phyloP scores from a whole-genome alignment of 2,113 vertebrate genomes.

The Madoqua kirkii region DNA sequence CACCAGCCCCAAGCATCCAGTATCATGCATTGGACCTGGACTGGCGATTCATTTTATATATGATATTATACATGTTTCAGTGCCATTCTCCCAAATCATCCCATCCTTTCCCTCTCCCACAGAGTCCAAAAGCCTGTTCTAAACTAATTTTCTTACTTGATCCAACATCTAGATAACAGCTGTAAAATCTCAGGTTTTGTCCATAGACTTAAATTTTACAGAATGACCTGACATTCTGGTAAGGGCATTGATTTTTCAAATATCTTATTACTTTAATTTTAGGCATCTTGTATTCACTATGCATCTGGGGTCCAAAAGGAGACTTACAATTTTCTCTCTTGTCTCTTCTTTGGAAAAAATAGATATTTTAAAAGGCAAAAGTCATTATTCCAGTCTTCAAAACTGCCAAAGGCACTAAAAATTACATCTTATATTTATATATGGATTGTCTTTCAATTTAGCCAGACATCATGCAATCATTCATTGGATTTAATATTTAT shows the following conservation, averaged over 20 bases:
- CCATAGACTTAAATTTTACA: neutral
- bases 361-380: neutral
- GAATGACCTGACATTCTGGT: neutral
- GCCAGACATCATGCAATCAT: neutral
- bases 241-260: neutral
- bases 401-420: conserved; percentile 24
- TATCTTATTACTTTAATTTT: neutral
- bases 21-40: no score
- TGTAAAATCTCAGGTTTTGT: neutral
- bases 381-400: conserved; percentile 8
- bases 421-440: neutral
- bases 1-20: no score
- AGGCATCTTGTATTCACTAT: conserved; percentile 1
- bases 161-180: neutral
- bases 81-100: no score
- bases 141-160: neutral
- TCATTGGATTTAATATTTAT: conserved; percentile 41
- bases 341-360: neutral
- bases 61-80: no score
- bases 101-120: no score
- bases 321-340: neutral
- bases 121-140: no score
- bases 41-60: no score
- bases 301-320: neutral
- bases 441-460: conserved; percentile 12